Evolutionary conservation across 2,888 invertebrate species (phyloP).

Genomic region (Leptinotarsa peninsularis): DNA sequence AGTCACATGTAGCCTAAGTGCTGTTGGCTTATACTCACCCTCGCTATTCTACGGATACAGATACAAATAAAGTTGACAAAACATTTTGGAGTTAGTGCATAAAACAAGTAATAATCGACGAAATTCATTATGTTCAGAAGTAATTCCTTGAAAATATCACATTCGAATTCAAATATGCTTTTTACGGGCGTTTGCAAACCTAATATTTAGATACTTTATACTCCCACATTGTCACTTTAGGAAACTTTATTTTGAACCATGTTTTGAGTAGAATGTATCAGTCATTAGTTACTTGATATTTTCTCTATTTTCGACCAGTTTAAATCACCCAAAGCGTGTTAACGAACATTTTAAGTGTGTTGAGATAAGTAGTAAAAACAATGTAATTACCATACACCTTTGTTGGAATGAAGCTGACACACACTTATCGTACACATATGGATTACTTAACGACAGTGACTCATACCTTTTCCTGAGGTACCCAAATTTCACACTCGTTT

Average conservation of each 20-base stretch:
- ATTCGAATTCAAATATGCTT: background rate
- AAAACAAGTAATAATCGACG: no score
- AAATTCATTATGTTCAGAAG: no score
- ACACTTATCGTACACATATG: background rate
- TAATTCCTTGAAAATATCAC: no score
- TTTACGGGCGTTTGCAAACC: no score
- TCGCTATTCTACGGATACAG: no score
- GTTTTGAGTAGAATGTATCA: background rate
- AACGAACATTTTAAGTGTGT: background rate
- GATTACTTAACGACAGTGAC: background rate
- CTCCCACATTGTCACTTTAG: background rate
- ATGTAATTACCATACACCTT: background rate
- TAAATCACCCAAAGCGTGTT: background rate
- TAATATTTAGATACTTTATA: background rate
- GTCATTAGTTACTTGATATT: background rate
- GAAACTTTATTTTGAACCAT: background rate
- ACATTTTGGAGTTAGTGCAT: no score
- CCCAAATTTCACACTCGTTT: slow-evolving; percentile 1
- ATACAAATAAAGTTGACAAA: no score
- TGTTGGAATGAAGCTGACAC: background rate
- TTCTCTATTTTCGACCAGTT: background rate
- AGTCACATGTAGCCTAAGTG: no score
- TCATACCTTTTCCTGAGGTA: background rate
- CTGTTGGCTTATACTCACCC: no score
- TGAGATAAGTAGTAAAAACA: background rate